phyloP scores from a whole-genome alignment of 2,888 invertebrate genomes.

The Caenorhabditis angaria region DNA sequence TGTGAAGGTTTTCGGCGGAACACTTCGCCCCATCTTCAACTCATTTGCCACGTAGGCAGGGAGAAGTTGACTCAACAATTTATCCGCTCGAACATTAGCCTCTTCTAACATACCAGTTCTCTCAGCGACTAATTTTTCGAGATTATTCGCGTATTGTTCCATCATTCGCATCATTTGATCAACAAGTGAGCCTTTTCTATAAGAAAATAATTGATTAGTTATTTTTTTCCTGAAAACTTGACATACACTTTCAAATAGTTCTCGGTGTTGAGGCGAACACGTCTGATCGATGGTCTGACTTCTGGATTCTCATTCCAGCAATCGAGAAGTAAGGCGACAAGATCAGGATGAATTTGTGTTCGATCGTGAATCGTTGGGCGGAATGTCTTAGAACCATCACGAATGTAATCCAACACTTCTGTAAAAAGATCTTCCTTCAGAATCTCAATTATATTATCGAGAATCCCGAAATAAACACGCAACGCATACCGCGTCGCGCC shows the following conservation, averaged over 20 bases:
- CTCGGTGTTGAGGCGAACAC: slow-evolving; percentile 70
- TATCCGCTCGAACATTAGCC: slow-evolving; percentile 68
- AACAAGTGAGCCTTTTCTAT: slow-evolving; percentile 57
- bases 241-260: slow-evolving; percentile 65
- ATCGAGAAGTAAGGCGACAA: slow-evolving; percentile 56
- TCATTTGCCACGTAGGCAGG: slow-evolving; percentile 69
- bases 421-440: too few species aligned
- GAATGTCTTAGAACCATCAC: slow-evolving; percentile 60
- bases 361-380: slow-evolving; percentile 63
- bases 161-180: slow-evolving; percentile 65
- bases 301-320: slow-evolving; percentile 68
- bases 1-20: slow-evolving; percentile 66
- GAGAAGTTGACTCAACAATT: slow-evolving; percentile 66
- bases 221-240: not conserved
- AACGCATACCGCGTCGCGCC: too few species aligned
- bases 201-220: slow-evolving; percentile 9
- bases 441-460: too few species aligned
- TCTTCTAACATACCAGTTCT: slow-evolving; percentile 71
- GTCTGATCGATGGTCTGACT: slow-evolving; percentile 68
- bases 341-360: slow-evolving; percentile 66
- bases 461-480: too few species aligned
- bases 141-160: slow-evolving; percentile 70
- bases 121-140: slow-evolving; percentile 70
- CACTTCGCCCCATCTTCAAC: slow-evolving; percentile 67
- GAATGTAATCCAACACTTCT: slow-evolving; percentile 63